Evolutionary conservation across 2,797 vertebrate species (phyloP), one percentile per base, ranked within the genome.

Genomic region (Eulemur coronatus): DNA sequence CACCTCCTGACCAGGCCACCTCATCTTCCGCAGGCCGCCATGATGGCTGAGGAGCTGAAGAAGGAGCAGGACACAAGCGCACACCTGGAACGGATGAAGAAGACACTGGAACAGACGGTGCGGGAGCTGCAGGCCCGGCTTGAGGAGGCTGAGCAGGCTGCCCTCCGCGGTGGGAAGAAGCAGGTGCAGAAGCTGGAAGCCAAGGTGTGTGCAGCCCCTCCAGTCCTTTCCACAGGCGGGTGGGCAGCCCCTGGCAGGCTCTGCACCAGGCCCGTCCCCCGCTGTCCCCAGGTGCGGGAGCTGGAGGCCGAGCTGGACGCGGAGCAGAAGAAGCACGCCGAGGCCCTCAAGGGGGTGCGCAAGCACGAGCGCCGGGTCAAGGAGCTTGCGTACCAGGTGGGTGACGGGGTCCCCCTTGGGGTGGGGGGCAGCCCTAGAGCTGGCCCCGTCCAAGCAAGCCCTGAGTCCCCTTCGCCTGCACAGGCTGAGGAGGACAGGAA

Each of bases 21-120:
- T 5, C 15, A 33, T n/a, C n/a, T 35, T 65, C 65, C 0, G 0
- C 89, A 99, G 99, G 99, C 99, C 0, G 99, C 99, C 96, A 99
- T 99, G 99, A 99, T 99, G 99, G 99, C 99, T 0, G 99, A 99
- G 97, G 99, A 99, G 98, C 98, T 99, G 98, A 99, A 99, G 98
- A 99, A 99, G 98, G 99, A 99, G 98, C 99, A 99, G 98, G 99
- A 99, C 98, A 99, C 99, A 0, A 99, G 99, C 0, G 98, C 99
- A 0, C 99, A 99, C 96, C 98, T 99, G 96, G 99, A 99, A 87
- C 98, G 99, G 91, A 99, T 99, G 99, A 99, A 99, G 98, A 99
- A 99, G 98, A 99, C 99, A 85, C 99, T 99, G 99, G 99, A 99
- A 95, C 99, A 99, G 98, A 99, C 99, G 5, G 98, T 99, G 90